phyloP scores from a whole-genome alignment of 2,888 invertebrate genomes.

The Chloroclystis v-ata region DNA sequence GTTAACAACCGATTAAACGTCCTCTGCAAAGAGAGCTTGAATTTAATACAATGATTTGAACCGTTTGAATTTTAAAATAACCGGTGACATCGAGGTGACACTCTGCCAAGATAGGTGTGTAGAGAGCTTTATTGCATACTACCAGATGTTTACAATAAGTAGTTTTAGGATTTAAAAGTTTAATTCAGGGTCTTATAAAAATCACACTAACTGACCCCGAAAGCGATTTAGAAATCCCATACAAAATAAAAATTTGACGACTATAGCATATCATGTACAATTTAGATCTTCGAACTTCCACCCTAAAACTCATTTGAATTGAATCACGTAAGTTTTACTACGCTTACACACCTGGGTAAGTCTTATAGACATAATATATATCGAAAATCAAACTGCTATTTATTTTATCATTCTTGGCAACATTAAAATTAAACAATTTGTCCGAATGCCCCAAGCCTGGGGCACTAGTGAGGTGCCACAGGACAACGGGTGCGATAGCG shows the following conservation, averaged over 20 bases:
- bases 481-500: constrained; percentile 55
- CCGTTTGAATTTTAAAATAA: constrained; percentile 48
- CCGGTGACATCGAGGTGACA: constrained; percentile 24
- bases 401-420: background rate
- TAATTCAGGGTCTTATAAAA: background rate
- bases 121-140: no score
- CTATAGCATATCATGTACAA: no score
- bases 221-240: no score
- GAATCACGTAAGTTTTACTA: no score
- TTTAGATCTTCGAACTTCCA: no score
- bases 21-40: constrained; percentile 70
- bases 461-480: constrained; percentile 26
- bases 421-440: constrained; percentile 30
- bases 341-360: no score
- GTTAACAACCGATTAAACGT: constrained; percentile 70
- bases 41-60: constrained; percentile 54
- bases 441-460: constrained; percentile 12
- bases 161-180: no score
- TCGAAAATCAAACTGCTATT: background rate
- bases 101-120: constrained; percentile 3
- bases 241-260: no score
- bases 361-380: no score
- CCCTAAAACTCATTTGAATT: no score
- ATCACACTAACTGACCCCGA: no score
- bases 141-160: no score